Evolutionary conservation across 2,113 vertebrate genomes (phyloP).

Genomic region (Hemichromis elongatus): DNA sequence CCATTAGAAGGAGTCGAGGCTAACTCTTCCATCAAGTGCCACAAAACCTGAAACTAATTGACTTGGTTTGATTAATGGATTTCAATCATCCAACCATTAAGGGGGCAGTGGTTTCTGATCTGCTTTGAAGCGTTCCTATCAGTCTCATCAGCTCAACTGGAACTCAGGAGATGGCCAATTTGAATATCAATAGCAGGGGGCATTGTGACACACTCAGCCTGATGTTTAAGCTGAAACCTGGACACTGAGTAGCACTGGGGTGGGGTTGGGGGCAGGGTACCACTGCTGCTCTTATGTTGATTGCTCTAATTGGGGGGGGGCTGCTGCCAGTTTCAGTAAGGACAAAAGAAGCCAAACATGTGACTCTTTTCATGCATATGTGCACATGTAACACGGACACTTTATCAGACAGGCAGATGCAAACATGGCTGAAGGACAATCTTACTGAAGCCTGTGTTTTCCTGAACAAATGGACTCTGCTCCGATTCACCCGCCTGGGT

Average conservation of each 20-base stretch:
- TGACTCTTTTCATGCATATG: not conserved
- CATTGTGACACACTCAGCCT: conserved; percentile 9
- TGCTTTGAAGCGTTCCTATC: conserved; percentile 7
- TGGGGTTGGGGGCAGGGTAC: not conserved
- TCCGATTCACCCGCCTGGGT: conserved; percentile 25
- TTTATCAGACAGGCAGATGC: not conserved
- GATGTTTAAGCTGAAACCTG: conserved; percentile 50
- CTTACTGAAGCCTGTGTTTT: not conserved
- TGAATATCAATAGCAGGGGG: conserved; percentile 44
- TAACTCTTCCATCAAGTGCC: not conserved
- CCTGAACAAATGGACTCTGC: conserved; percentile 38
- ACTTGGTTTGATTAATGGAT: not conserved
- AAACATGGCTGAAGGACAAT: not conserved
- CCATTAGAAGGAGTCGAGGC: not conserved
- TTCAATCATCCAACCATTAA: not conserved
- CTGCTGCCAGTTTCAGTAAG: conserved; percentile 18
- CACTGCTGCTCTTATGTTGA: conserved; percentile 15
- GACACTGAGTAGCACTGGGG: conserved; percentile 10
- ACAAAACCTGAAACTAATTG: not conserved
- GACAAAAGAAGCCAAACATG: not conserved
- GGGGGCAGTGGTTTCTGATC: not conserved
- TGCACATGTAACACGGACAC: not conserved
- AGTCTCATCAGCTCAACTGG: conserved; percentile 12
- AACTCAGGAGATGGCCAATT: conserved; percentile 21
- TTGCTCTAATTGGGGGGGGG: not conserved